phyloP scores from a whole-genome alignment of 1,140 invertebrate genomes.

The Schlechtendalia chinensis region DNA sequence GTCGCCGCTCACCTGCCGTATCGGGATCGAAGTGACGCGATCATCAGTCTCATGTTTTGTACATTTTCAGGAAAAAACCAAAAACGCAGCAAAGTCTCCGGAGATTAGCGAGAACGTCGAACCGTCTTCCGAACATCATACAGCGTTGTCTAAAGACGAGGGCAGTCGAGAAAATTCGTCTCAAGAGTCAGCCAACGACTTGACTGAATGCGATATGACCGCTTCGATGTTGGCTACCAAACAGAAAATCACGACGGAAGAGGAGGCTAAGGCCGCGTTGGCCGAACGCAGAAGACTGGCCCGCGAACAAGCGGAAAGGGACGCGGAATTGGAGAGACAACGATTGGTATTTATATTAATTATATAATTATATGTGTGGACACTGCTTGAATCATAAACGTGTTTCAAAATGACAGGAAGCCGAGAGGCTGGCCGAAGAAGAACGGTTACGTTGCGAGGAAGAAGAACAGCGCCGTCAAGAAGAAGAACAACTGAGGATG shows the following conservation, averaged over 20 bases:
- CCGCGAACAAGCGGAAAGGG: conserved; percentile 79
- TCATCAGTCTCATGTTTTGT: background rate
- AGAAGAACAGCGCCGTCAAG: conserved; percentile 73
- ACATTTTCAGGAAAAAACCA: conserved; percentile 24
- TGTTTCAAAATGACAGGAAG: conserved; percentile 58
- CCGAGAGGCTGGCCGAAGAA: conserved; percentile 71
- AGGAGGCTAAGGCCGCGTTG: conserved; percentile 83
- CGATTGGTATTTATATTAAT: conserved; percentile 60
- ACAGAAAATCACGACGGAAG: conserved; percentile 73
- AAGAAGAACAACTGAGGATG: conserved; percentile 72
- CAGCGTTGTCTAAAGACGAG: background rate
- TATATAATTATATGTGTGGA: background rate
- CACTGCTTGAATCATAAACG: no score
- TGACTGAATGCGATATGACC: conserved; percentile 55
- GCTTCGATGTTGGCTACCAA: conserved; percentile 51
- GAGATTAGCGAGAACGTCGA: conserved; percentile 51
- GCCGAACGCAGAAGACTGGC: conserved; percentile 80
- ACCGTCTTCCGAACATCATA: background rate
- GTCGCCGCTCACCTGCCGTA: no score
- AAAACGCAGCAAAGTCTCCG: conserved; percentile 17
- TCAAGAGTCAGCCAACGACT: conserved; percentile 50
- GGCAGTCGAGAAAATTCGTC: conserved; percentile 21
- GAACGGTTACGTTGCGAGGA: conserved; percentile 76
- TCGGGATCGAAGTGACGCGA: no score
- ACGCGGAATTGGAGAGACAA: conserved; percentile 77